Evolutionary conservation across 2,888 invertebrate genomes (phyloP).

Genomic region (Eremobia ochroleuca): DNA sequence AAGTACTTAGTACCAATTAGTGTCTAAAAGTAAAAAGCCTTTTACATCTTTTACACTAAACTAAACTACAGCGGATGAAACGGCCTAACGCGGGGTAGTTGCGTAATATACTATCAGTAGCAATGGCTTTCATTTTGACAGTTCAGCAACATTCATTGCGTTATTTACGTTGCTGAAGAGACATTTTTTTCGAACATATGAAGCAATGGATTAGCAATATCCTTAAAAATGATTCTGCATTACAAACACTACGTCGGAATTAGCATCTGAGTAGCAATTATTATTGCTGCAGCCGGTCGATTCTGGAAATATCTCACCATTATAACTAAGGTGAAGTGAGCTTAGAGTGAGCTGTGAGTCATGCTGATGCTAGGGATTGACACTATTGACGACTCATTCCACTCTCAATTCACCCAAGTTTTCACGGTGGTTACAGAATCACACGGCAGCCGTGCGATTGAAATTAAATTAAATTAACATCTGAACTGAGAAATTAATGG

Average conservation of each 20-base stretch:
- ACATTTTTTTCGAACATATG: not conserved
- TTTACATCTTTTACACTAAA: no score
- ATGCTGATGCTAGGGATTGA: no score
- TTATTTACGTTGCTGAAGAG: not conserved
- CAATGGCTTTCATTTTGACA: not conserved
- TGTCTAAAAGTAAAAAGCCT: not conserved
- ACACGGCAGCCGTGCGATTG: no score
- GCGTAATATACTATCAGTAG: not conserved
- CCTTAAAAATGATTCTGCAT: not conserved
- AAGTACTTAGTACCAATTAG: not conserved
- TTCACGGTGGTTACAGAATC: no score
- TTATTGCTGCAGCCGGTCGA: no score
- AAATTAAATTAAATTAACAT: no score
- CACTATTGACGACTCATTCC: no score
- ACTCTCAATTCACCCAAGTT: no score
- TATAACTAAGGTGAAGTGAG: no score
- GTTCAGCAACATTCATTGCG: not conserved
- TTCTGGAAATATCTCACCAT: no score
- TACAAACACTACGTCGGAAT: constrained; percentile 12
- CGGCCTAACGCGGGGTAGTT: not conserved
- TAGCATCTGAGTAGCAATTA: constrained; percentile 2
- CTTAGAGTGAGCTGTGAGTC: no score
- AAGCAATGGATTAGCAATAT: not conserved
- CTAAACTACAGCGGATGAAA: not conserved
- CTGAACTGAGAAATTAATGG: constrained; percentile 15